Conservation (phyloP, 2,888 invertebrate species). For the Nomada fabriciana region DNA sequence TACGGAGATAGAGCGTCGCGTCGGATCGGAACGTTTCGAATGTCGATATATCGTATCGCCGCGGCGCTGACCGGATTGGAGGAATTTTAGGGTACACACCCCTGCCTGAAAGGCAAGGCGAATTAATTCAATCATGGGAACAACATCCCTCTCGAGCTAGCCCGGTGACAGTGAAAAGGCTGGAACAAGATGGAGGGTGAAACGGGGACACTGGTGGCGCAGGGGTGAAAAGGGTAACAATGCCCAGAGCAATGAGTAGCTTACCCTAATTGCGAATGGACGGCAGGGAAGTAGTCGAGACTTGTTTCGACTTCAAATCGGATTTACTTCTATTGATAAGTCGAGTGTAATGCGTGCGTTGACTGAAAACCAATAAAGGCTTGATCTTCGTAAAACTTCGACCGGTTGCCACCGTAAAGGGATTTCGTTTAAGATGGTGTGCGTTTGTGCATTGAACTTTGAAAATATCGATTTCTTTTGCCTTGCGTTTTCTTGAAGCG, state of each 20-base stretch:
- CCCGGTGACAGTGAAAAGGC: slow-evolving; percentile 20
- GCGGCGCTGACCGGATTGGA: neutral
- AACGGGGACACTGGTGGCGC: slow-evolving; percentile 16
- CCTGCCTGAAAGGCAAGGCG: no score
- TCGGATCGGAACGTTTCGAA: slow-evolving; percentile 4
- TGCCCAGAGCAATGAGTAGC: slow-evolving; percentile 37
- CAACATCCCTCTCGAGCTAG: neutral
- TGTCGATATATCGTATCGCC: neutral
- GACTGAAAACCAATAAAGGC: slow-evolving; percentile 30
- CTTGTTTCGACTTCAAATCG: slow-evolving; percentile 45
- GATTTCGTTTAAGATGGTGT: neutral
- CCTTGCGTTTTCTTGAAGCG: neutral
- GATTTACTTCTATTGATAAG: slow-evolving; percentile 25
- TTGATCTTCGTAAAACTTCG: neutral
- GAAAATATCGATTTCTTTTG: neutral
- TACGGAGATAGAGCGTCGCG: neutral
- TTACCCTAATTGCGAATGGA: slow-evolving; percentile 56
- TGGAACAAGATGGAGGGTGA: slow-evolving; percentile 28
- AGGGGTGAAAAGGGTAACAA: slow-evolving; percentile 20
- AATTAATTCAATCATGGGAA: slow-evolving; percentile 35
- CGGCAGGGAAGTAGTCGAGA: slow-evolving; percentile 15
- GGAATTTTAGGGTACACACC: neutral
- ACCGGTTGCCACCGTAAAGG: neutral
- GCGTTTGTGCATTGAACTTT: neutral
- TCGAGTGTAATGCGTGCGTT: slow-evolving; percentile 30